Evolutionary conservation across 2,888 invertebrate species (phyloP).

Genomic region (Tiphia femorata): DNA sequence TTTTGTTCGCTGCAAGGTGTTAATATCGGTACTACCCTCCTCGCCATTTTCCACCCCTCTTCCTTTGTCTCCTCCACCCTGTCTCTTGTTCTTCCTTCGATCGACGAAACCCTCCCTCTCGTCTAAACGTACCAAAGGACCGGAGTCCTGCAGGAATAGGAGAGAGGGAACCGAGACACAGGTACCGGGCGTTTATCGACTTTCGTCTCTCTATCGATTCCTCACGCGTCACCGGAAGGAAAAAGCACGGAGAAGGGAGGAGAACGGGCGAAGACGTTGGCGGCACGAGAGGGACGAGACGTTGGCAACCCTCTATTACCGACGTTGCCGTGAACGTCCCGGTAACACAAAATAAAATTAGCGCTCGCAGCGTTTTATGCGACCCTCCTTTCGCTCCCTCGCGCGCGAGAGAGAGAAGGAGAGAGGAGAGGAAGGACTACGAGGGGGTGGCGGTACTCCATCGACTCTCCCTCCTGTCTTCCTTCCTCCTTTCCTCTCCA

Average conservation of each 20-base stretch:
- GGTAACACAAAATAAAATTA: slow-evolving; percentile 56
- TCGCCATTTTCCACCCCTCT: slow-evolving; percentile 9
- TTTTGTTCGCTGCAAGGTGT: slow-evolving; percentile 41
- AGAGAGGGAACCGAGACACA: slow-evolving; percentile 12
- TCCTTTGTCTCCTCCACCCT: not conserved
- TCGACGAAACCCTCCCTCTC: too few species aligned
- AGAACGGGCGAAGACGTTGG: not conserved
- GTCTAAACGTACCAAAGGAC: too few species aligned
- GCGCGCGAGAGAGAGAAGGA: slow-evolving; percentile 6
- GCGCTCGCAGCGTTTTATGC: slow-evolving; percentile 50
- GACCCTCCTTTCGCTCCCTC: slow-evolving; percentile 25
- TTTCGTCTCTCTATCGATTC: slow-evolving; percentile 19
- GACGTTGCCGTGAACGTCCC: slow-evolving; percentile 27
- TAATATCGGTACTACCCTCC: slow-evolving; percentile 29
- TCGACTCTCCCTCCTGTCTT: slow-evolving; percentile 11
- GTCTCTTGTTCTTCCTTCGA: too few species aligned
- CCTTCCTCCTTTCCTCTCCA: slow-evolving; percentile 7
- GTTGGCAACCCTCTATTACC: slow-evolving; percentile 34
- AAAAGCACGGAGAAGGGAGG: not conserved
- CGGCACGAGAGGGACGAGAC: not conserved
- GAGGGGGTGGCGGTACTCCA: slow-evolving; percentile 11
- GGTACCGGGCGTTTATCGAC: slow-evolving; percentile 39
- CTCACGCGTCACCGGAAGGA: not conserved
- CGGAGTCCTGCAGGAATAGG: too few species aligned
- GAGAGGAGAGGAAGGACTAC: slow-evolving; percentile 6